Evolutionary conservation across 2,888 invertebrate genomes (phyloP), one percentile per base, ranked within the genome.

Genomic region (Cephus pygmeus): DNA sequence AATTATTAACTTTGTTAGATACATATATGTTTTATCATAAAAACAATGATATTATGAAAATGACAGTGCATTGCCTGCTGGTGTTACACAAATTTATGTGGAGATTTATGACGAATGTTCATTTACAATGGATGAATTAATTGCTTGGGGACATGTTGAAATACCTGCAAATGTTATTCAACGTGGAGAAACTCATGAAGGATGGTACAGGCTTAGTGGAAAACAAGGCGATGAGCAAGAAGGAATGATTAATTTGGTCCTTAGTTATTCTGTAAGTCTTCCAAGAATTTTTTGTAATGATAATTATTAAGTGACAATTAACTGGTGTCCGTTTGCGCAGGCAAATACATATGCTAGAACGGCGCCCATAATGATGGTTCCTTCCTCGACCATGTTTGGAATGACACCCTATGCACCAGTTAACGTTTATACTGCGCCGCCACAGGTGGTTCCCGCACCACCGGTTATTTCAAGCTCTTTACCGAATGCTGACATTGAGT

Each of bases 81-180:
- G 98, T 73, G 97, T 99, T 23, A 96, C 96, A 88, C 95, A 96
- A 15, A 94, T 99, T 84, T 97, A 97, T 88, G 90, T 99, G 86
- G 99, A 99, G 93, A 96, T 99, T 83, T 99, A 97, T 92, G 99
- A 99, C 92, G 99, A 99, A 92, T 96, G 98, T 90, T 97, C 98
- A 30, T 98, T 99, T 91, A 97, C 98, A 33, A 96, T 97, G 94
- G 99, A 99, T 92, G 98, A 99, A 92, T 93, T 98, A 80, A 96
- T 99, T 85, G 99, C 98, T 0, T 99, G 98, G 98, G 94, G 97
- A 0, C 96, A 97, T 91, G 95, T 98, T 88, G 94, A 94, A 77
- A 97, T 99, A 86, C 98, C 99, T 1, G 94, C 94, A 76, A 94
- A 95, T 78, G 97, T 98, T 91, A 87, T 92, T 89, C 91, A 87